Evolutionary conservation across 2,113 vertebrate genomes (phyloP).

Genomic region (Xenopus borealis): DNA sequence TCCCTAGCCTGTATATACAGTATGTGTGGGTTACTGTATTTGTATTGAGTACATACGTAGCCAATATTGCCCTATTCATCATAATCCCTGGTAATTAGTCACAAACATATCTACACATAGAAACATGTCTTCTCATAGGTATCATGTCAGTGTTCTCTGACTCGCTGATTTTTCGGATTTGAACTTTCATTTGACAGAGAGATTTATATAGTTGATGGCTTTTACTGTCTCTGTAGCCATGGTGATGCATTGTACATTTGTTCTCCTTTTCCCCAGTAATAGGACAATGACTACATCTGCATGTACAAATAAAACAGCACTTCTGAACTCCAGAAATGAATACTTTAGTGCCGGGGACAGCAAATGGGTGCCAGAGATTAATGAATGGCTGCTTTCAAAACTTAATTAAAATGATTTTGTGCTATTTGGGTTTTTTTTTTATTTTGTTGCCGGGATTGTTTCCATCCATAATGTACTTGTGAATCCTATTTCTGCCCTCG

Average conservation of each 20-base stretch:
- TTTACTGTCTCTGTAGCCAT: not conserved
- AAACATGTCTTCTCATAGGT: too few relatives aligned
- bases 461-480: conserved; percentile 69
- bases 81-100: too few relatives aligned
- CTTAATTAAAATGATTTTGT: conserved; percentile 72
- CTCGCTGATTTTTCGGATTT: not conserved
- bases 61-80: too few relatives aligned
- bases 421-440: conserved; percentile 55
- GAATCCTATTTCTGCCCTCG: conserved; percentile 62
- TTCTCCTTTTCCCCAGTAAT: not conserved
- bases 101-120: too few relatives aligned
- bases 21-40: too few relatives aligned
- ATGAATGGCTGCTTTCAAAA: conserved; percentile 56
- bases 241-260: not conserved
- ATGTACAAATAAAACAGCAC: not conserved
- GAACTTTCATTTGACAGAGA: not conserved
- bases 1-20: too few relatives aligned
- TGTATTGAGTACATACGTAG: too few relatives aligned
- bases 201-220: not conserved
- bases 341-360: conserved; percentile 52
- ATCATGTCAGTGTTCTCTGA: not conserved
- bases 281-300: conserved; percentile 1
- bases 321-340: not conserved
- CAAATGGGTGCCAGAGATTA: conserved; percentile 58
- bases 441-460: conserved; percentile 67